These are phyloP conservation scores for Choristoneura fumiferana DNA, from an alignment of 1,140 invertebrate genomes.

Conservation along the genomic window DNA sequence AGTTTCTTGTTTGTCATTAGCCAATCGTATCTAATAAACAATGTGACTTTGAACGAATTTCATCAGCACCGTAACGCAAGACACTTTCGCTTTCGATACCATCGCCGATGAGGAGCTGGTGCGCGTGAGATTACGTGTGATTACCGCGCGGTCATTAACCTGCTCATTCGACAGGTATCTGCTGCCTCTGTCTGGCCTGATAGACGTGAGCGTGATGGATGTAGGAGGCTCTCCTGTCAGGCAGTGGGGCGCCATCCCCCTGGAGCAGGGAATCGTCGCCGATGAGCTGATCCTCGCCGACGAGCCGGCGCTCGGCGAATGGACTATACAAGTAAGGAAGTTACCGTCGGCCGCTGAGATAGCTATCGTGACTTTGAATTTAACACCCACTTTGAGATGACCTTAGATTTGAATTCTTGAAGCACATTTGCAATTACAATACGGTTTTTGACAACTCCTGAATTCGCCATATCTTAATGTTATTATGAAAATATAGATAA, in stretches of 20 bases:
- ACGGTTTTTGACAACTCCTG: no score
- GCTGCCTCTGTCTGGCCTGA: slow-evolving; percentile 50
- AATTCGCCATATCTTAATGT: no score
- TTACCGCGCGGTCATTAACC: slow-evolving; percentile 40
- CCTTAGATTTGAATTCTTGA: slow-evolving; percentile 10
- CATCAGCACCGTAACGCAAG: slow-evolving; percentile 23
- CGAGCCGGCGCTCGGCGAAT: slow-evolving; percentile 93
- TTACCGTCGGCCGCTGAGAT: not conserved
- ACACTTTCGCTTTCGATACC: slow-evolving; percentile 67
- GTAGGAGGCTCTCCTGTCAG: slow-evolving; percentile 89
- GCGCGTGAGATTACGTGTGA: slow-evolving; percentile 56
- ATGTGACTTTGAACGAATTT: slow-evolving; percentile 9
- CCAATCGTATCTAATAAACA: slow-evolving; percentile 17
- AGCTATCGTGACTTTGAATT: slow-evolving; percentile 18
- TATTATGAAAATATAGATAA: no score
- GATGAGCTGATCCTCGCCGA: slow-evolving; percentile 89
- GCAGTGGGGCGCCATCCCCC: slow-evolving; percentile 84
- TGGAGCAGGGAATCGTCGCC: slow-evolving; percentile 88
- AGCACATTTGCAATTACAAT: slow-evolving; percentile 24
- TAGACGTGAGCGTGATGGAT: slow-evolving; percentile 80
- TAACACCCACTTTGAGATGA: slow-evolving; percentile 9
- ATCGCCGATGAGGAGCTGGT: slow-evolving; percentile 30
- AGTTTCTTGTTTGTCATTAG: not conserved
- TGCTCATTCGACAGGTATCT: slow-evolving; percentile 47
- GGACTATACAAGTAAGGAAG: slow-evolving; percentile 86